Evolutionary conservation across 1,140 invertebrate species (phyloP), one percentile per base, ranked within the genome.

Genomic region (Sinella curviseta): DNA sequence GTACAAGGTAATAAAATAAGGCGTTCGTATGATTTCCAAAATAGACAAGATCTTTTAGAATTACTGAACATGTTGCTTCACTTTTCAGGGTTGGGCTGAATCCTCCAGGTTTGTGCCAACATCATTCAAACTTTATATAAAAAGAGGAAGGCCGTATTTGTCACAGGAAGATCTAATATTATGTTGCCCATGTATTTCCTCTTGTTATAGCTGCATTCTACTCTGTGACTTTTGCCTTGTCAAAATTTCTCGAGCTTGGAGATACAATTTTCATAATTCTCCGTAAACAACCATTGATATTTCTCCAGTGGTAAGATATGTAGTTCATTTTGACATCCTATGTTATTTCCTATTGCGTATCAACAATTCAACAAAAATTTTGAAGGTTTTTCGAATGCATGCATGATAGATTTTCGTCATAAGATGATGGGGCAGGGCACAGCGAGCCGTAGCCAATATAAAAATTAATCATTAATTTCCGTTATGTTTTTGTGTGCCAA

Each of bases 251-350:
- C 60, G 81, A 82, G 34, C 36, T 82, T 17, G 81, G 78, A 0
- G 81, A 82, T 31, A 82, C 81, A 0, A 24, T 77, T 24, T 82
- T 82, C 67, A 76, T 82, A 48, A 70, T 80, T 16, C 35, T 82
- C 0, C 26, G 76, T 2, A 82, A 82, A 73, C 78, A 80, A 54
- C 74, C 74, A 60, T 33, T 82, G 34, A 77, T 80, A 48, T 80
- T 82, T 28, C 34, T 82, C 14, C 81, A 82, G 26, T 82, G 80
- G 80, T 82, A 57, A 39, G 24, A 2, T 31, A 48, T 48, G 39
- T n/a, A n/a, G n/a, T n/a, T n/a, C n/a, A n/a, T n/a, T n/a, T n/a
- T n/a, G n/a, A n/a, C n/a, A n/a, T n/a, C n/a, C n/a, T n/a, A n/a
- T n/a, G n/a, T n/a, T n/a, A n/a, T n/a, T n/a, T n/a, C n/a, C n/a